phyloP scores from a whole-genome alignment of 2,113 vertebrate species.

The Megaleporinus macrocephalus region DNA sequence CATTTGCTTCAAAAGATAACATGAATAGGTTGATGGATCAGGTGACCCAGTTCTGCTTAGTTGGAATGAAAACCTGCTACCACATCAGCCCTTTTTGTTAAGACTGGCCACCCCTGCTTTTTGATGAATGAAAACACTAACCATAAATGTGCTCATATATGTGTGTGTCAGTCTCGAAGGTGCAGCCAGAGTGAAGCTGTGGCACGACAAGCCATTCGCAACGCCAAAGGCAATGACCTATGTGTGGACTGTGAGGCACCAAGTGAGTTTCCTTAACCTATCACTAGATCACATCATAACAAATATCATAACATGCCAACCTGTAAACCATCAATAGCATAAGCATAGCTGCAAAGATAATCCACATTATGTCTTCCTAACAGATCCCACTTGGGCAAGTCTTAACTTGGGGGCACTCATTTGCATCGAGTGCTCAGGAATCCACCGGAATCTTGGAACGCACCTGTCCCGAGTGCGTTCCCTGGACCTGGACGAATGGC shows the following conservation, averaged over 20 bases:
- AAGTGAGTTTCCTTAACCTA: constrained; percentile 78
- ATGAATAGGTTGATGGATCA: no score
- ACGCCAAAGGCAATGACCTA: constrained; percentile 90
- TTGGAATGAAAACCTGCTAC: no score
- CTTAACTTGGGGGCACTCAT: constrained; percentile 94
- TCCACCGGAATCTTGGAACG: constrained; percentile 94
- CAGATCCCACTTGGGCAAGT: constrained; percentile 96
- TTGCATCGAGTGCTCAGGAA: constrained; percentile 97
- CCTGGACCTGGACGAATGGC: constrained; percentile 95
- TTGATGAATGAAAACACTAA: neutral
- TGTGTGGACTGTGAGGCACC: constrained; percentile 93
- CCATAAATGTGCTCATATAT: constrained; percentile 3
- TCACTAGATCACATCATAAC: neutral
- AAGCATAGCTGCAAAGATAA: neutral
- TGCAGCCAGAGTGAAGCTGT: constrained; percentile 96
- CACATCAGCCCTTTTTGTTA: no score
- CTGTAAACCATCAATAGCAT: neutral
- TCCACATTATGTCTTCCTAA: neutral
- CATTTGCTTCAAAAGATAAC: no score
- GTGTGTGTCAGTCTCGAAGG: constrained; percentile 80
- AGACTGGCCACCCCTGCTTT: neutral
- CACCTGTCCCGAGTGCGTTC: constrained; percentile 95
- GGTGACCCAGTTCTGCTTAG: no score
- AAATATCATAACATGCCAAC: neutral
- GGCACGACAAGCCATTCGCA: constrained; percentile 92